A percentile compares a stretch with the other conserved stretches of the same genome.
Evolutionary conservation across 2,797 vertebrate species (phyloP).

Genomic region (Enteromius radiatus): DNA sequence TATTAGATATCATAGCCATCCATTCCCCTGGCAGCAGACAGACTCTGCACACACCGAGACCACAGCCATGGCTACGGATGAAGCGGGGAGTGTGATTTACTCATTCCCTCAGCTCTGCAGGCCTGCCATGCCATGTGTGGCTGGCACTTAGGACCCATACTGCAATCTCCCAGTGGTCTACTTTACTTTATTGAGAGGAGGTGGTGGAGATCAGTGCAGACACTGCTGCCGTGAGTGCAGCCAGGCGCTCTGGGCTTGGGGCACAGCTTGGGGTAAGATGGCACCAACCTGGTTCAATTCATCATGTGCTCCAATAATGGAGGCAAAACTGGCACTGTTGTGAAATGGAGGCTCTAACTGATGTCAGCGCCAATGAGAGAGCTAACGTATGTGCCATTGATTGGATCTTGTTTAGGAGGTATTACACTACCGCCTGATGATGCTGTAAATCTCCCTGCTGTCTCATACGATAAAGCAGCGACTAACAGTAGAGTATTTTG

Average conservation of each 20-base stretch:
- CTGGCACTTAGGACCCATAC: constrained; percentile 14
- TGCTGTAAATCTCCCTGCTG: constrained; percentile 27
- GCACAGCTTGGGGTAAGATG: constrained; percentile 21
- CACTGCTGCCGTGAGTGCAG: not conserved
- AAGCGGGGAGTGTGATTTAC: constrained; percentile 44
- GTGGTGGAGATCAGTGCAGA: constrained; percentile 29
- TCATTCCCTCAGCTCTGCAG: constrained; percentile 31
- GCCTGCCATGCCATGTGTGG: constrained; percentile 20
- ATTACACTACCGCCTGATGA: constrained; percentile 10
- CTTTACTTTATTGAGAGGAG: constrained; percentile 25
- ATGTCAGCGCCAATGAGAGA: constrained; percentile 23
- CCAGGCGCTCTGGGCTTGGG: constrained; percentile 3
- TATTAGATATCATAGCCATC: constrained; percentile 66
- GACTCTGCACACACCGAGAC: constrained; percentile 21
- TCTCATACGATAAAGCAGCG: not conserved
- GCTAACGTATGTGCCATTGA: constrained; percentile 20
- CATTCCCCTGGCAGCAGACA: constrained; percentile 43
- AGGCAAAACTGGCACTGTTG: not conserved
- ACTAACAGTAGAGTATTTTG: not conserved
- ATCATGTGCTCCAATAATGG: constrained; percentile 31
- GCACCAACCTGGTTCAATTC: constrained; percentile 32
- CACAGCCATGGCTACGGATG: constrained; percentile 46
- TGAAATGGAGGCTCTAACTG: constrained; percentile 27
- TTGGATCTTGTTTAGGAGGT: constrained; percentile 32
- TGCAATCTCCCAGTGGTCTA: constrained; percentile 13